A percentile compares a stretch with the other conserved stretches of the same genome.
phyloP scores from a whole-genome alignment of 2,797 vertebrate genomes.

The Sebastes oblongus region DNA sequence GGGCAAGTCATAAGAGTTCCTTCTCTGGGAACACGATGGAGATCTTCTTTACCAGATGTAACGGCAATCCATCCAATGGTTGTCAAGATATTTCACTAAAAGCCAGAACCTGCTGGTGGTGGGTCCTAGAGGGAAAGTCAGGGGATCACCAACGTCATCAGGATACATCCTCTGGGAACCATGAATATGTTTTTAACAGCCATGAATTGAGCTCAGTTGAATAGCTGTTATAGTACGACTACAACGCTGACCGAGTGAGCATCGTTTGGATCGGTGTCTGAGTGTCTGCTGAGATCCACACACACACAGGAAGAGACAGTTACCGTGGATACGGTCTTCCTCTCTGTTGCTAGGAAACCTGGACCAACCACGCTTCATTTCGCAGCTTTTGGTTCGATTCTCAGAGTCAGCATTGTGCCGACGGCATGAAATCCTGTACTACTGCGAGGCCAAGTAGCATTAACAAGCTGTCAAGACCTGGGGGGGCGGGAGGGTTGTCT shows the following conservation, averaged over 20 bases:
- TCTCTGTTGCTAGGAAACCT: conserved; percentile 27
- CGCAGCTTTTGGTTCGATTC: conserved; percentile 4
- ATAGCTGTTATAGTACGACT: not conserved
- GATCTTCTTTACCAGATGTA: no score
- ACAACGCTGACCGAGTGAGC: not conserved
- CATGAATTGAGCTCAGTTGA: not conserved
- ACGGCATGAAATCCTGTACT: conserved; percentile 24
- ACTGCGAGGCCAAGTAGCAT: conserved; percentile 33
- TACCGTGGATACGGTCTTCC: not conserved
- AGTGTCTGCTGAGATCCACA: not conserved
- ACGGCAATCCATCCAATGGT: no score
- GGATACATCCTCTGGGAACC: no score
- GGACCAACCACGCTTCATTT: not conserved
- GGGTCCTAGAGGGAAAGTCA: no score
- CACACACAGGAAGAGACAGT: not conserved
- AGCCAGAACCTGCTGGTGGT: no score
- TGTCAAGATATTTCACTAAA: no score
- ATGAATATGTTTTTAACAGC: not conserved
- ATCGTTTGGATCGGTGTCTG: not conserved
- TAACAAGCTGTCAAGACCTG: conserved; percentile 43
- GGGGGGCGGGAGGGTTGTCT: not conserved
- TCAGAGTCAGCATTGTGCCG: conserved; percentile 28
- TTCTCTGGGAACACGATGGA: no score
- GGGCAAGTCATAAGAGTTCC: no score
- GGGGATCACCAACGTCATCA: no score